Percentiles rank a stretch among this genome's conserved stretches.
phyloP scores from a whole-genome alignment of 2,888 invertebrate genomes.

The Drosophila eohydei region DNA sequence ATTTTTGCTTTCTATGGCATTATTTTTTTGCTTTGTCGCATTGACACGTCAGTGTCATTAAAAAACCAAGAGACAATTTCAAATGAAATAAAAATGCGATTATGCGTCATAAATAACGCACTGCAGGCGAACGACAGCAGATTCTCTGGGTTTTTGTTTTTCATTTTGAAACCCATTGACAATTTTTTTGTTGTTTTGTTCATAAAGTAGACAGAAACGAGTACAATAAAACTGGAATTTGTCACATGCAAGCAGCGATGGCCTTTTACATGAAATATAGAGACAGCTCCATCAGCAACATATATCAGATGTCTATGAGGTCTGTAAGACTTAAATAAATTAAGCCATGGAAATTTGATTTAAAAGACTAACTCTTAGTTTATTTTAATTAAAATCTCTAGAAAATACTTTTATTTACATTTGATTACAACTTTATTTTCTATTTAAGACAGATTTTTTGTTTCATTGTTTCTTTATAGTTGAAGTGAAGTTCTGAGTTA shows the following conservation, averaged over 20 bases:
- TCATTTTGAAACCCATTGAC: constrained; percentile 4
- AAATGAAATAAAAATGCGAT: constrained; percentile 78
- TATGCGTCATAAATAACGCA: constrained; percentile 70
- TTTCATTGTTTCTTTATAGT: too few species aligned
- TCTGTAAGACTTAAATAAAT: not conserved
- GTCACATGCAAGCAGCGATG: not conserved
- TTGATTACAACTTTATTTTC: too few species aligned
- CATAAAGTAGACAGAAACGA: constrained; percentile 16
- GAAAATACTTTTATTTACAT: too few species aligned
- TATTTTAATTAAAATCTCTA: too few species aligned
- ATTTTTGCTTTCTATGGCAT: constrained; percentile 16
- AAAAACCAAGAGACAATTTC: constrained; percentile 53
- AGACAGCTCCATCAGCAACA: not conserved
- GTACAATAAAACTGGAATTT: constrained; percentile 1
- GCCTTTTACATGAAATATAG: not conserved
- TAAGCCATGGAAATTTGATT: not conserved
- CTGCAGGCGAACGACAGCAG: constrained; percentile 54
- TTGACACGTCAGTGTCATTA: constrained; percentile 75
- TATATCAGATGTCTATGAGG: not conserved
- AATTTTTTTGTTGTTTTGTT: not conserved
- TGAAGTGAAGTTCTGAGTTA: too few species aligned
- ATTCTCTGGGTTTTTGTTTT: constrained; percentile 37
- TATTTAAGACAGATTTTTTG: too few species aligned
- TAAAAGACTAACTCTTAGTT: too few species aligned
- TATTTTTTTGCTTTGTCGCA: constrained; percentile 59